phyloP scores from a whole-genome alignment of 2,113 vertebrate species.

The Syngnathus floridae region DNA sequence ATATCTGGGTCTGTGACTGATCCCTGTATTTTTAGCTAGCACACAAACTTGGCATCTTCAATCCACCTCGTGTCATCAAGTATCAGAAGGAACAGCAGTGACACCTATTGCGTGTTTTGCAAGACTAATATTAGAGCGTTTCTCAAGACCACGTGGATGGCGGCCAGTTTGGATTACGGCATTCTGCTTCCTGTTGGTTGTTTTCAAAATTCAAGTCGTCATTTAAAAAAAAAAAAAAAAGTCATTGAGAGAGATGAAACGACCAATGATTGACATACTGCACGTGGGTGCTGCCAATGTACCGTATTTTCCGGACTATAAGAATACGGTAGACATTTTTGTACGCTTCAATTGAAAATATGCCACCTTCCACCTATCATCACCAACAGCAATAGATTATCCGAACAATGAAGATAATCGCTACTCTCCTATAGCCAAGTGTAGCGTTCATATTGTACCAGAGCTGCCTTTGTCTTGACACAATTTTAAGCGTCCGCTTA shows the following conservation, averaged over 20 bases:
- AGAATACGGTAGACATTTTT: neutral
- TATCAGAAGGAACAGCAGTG: constrained; percentile 18
- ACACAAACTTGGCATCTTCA: constrained; percentile 57
- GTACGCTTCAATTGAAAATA: neutral
- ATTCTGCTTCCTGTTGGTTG: constrained; percentile 14
- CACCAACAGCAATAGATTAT: constrained; percentile 37
- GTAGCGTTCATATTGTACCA: constrained; percentile 17
- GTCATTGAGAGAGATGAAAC: constrained; percentile 11
- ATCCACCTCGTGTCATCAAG: constrained; percentile 47
- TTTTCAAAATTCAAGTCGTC: constrained; percentile 25
- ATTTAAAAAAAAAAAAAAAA: neutral
- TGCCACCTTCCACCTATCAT: constrained; percentile 1
- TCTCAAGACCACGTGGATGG: constrained; percentile 15
- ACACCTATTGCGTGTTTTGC: constrained; percentile 16
- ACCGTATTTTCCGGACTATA: too few relatives aligned
- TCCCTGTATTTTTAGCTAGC: constrained; percentile 51
- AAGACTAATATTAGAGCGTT: constrained; percentile 18
- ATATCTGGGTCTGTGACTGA: constrained; percentile 52
- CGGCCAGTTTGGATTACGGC: constrained; percentile 16
- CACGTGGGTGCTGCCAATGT: neutral
- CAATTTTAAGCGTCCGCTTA: neutral
- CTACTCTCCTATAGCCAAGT: constrained; percentile 38
- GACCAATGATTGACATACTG: constrained; percentile 21
- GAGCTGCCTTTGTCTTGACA: neutral
- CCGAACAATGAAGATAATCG: constrained; percentile 59